These are phyloP conservation scores for Pristionchus fissidentatus DNA, from an alignment of 2,888 invertebrate genomes.

Conservation along the genomic window DNA sequence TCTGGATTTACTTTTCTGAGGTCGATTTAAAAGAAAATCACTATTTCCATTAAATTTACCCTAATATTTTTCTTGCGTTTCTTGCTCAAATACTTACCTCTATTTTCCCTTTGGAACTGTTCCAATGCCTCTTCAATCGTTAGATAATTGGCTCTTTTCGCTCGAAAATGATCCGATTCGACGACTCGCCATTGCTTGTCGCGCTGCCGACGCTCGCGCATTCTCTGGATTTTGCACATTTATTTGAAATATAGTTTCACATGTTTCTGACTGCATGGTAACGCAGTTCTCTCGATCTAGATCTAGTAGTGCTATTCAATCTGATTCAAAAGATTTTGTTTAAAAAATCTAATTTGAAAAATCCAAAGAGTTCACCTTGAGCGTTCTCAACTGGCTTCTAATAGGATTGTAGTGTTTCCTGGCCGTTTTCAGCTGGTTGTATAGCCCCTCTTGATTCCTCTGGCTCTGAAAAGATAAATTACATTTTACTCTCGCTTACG, in stretches of 20 bases:
- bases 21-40: neutral
- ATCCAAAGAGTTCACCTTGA: neutral
- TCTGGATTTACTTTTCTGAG: too few relatives aligned
- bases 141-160: neutral
- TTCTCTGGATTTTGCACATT: neutral
- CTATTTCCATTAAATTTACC: neutral
- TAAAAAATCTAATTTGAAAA: too few relatives aligned
- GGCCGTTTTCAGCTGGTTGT: neutral
- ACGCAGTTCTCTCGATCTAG: too few relatives aligned
- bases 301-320: too few relatives aligned
- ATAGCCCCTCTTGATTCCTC: neutral
- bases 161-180: slow-evolving; percentile 13
- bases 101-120: slow-evolving; percentile 19
- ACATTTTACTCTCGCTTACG: neutral
- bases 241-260: neutral
- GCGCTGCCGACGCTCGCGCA: neutral
- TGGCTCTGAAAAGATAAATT: neutral
- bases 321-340: too few relatives aligned
- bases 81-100: neutral
- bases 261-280: neutral
- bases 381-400: slow-evolving; percentile 13
- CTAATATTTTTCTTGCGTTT: neutral
- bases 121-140: slow-evolving; percentile 44
- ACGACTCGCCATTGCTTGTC: slow-evolving; percentile 23
- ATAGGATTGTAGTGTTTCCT: slow-evolving; percentile 1